These are phyloP conservation scores for Syngnathus scovelli DNA, from an alignment of 2,113 vertebrate genomes.

Conservation along the genomic window DNA sequence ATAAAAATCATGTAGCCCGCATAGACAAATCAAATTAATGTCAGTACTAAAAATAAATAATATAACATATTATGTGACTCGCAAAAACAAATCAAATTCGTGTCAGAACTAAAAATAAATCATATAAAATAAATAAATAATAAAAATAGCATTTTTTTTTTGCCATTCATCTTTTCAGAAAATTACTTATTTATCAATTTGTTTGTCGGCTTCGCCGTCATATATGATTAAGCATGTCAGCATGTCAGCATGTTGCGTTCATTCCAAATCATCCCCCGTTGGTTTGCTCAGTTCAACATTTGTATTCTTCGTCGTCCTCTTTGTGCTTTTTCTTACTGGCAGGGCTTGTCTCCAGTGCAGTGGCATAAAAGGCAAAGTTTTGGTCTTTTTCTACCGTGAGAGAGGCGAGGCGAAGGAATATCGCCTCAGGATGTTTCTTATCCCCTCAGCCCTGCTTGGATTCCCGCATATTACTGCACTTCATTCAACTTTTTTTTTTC, in stretches of 20 bases:
- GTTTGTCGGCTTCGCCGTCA: slow-evolving; percentile 11
- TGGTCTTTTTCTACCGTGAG: slow-evolving; percentile 49
- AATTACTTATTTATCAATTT: no score
- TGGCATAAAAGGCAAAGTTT: slow-evolving; percentile 55
- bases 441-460: slow-evolving; percentile 46
- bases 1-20: no score
- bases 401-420: slow-evolving; percentile 53
- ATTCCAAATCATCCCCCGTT: slow-evolving; percentile 2
- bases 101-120: no score
- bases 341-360: slow-evolving; percentile 41
- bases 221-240: slow-evolving; percentile 22
- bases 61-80: no score
- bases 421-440: slow-evolving; percentile 64
- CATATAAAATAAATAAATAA: no score
- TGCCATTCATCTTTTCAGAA: no score
- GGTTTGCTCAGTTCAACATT: slow-evolving; percentile 36
- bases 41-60: no score
- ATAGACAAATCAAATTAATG: no score
- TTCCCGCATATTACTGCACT: slow-evolving; percentile 28
- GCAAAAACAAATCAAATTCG: no score
- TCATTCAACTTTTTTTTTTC: slow-evolving; percentile 30
- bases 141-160: no score
- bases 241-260: slow-evolving; percentile 23
- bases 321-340: slow-evolving; percentile 28
- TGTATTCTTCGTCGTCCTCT: slow-evolving; percentile 51